These are phyloP conservation scores for Saturnia japonica DNA, from an alignment of 2,888 invertebrate genomes.

Conservation along the genomic window DNA sequence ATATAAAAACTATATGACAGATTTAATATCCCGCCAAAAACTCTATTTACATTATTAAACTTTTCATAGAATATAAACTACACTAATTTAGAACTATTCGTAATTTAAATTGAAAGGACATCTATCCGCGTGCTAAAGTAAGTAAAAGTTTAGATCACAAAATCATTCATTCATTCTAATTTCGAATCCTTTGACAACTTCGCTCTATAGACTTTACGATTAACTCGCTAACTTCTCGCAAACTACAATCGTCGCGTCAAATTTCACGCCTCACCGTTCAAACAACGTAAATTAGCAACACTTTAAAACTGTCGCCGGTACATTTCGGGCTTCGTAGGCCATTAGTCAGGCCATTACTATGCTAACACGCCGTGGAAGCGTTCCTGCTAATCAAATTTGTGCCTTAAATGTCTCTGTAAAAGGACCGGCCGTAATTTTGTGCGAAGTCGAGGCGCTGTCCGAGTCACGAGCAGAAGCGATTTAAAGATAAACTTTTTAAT, in stretches of 20 bases:
- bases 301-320: slow-evolving; percentile 30
- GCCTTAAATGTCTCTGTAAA: slow-evolving; percentile 54
- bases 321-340: slow-evolving; percentile 25
- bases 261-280: slow-evolving; percentile 5
- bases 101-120: no score
- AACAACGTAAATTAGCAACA: slow-evolving; percentile 32
- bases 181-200: not conserved
- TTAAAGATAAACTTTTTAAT: not conserved
- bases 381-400: slow-evolving; percentile 54
- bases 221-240: slow-evolving; percentile 29
- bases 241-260: slow-evolving; percentile 24
- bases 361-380: slow-evolving; percentile 30
- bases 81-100: no score
- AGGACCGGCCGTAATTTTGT: slow-evolving; percentile 33
- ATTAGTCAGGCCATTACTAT: slow-evolving; percentile 35
- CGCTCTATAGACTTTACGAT: not conserved
- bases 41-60: no score
- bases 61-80: no score
- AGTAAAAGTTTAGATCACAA: not conserved
- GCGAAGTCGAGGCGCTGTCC: slow-evolving; percentile 3
- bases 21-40: no score
- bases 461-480: not conserved
- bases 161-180: slow-evolving; percentile 4
- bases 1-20: no score
- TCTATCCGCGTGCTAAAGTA: not conserved